phyloP scores from a whole-genome alignment of 2,888 invertebrate species.

The Phortica magna region DNA sequence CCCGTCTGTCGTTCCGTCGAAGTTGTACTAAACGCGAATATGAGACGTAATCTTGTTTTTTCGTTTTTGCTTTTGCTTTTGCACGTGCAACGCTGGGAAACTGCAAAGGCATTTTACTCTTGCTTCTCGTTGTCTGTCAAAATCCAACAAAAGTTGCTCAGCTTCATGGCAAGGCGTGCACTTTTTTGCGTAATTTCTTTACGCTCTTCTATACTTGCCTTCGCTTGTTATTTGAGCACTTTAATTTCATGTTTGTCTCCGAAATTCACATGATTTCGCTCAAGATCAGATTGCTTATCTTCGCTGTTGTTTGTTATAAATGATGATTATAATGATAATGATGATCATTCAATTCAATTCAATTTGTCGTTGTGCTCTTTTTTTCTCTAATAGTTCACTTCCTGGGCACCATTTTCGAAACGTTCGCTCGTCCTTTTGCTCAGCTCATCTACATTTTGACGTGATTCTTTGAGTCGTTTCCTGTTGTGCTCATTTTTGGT shows the following conservation, averaged over 20 bases:
- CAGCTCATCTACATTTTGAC: slow-evolving; percentile 60
- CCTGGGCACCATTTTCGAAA: slow-evolving; percentile 67
- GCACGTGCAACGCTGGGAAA: slow-evolving; percentile 66
- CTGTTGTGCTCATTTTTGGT: slow-evolving; percentile 58
- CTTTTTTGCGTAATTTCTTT: slow-evolving; percentile 60
- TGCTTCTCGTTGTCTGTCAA: slow-evolving; percentile 35
- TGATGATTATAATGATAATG: neutral
- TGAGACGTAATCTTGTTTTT: slow-evolving; percentile 55
- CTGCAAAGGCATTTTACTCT: slow-evolving; percentile 3
- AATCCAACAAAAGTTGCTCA: slow-evolving; percentile 70
- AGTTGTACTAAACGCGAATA: slow-evolving; percentile 59
- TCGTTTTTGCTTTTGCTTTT: slow-evolving; percentile 41
- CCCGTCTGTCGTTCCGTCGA: slow-evolving; percentile 63
- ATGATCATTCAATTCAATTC: slow-evolving; percentile 56
- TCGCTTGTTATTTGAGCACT: slow-evolving; percentile 61
- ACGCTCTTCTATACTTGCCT: neutral
- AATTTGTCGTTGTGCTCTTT: slow-evolving; percentile 49
- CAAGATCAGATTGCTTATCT: slow-evolving; percentile 74
- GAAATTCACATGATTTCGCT: slow-evolving; percentile 66
- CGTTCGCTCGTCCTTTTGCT: slow-evolving; percentile 42
- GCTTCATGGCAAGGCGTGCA: slow-evolving; percentile 58
- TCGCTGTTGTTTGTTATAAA: slow-evolving; percentile 29
- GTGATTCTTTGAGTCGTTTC: slow-evolving; percentile 73
- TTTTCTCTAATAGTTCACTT: slow-evolving; percentile 70
- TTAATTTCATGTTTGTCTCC: slow-evolving; percentile 66